These are phyloP conservation scores for Simalia tracyae DNA, from an alignment of 2,797 vertebrate species.

Conservation along the genomic window DNA sequence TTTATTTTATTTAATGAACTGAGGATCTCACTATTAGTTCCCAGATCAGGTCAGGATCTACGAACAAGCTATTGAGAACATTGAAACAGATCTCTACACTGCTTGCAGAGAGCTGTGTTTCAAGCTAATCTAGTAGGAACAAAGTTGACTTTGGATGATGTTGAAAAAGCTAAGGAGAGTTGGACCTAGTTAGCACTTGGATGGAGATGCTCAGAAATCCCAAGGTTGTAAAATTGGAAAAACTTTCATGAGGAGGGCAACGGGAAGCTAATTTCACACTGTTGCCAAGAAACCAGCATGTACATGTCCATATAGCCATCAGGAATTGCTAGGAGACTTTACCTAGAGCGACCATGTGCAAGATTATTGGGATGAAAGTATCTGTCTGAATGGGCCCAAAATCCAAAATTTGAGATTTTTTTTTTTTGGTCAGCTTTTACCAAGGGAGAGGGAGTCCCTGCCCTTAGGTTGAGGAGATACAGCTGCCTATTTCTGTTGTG, in stretches of 20 bases:
- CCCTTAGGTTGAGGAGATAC: background rate
- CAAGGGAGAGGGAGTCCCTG: background rate
- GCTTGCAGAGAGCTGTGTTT: background rate
- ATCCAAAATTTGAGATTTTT: background rate
- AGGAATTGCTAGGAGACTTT: background rate
- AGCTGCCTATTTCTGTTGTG: background rate
- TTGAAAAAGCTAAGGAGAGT: background rate
- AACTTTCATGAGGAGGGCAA: background rate
- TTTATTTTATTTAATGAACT: background rate
- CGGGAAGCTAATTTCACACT: background rate
- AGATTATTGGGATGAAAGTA: background rate
- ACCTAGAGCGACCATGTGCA: background rate
- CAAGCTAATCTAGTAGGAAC: background rate
- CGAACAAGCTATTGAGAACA: background rate
- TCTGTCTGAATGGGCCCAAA: background rate
- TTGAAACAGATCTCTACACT: background rate
- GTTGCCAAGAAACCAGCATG: background rate
- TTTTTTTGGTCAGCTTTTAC: background rate
- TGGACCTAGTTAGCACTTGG: background rate
- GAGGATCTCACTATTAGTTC: background rate
- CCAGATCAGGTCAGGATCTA: background rate
- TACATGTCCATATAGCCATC: background rate
- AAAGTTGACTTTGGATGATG: background rate
- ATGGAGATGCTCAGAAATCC: background rate
- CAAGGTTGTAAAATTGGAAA: background rate